Percentiles rank a stretch among this genome's conserved stretches.
Conservation (phyloP, 2,797 vertebrate species). For the Manis crassicaudata region DNA sequence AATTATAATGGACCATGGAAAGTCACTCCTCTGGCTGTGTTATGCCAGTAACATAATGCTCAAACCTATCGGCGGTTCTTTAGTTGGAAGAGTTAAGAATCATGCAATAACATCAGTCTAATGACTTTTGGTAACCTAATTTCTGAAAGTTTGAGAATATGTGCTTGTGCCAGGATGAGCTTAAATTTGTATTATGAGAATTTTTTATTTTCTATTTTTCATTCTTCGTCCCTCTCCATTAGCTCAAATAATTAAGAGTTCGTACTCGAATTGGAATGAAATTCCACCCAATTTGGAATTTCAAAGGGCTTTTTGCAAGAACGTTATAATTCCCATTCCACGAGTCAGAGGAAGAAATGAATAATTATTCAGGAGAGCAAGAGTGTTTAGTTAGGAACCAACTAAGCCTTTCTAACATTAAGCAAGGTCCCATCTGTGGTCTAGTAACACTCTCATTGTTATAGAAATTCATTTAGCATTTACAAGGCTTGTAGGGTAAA, state of each 20-base stretch:
- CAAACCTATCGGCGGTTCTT: not conserved
- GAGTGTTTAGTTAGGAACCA: not conserved
- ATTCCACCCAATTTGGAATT: constrained; percentile 57
- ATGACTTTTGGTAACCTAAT: constrained; percentile 42
- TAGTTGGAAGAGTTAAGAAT: constrained; percentile 21
- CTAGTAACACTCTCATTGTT: not conserved
- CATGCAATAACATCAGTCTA: not conserved
- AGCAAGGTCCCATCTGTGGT: not conserved
- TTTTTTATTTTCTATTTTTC: constrained; percentile 65
- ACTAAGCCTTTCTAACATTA: constrained; percentile 7
- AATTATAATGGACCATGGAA: not conserved
- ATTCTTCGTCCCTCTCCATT: constrained; percentile 50
- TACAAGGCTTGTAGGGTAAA: not conserved
- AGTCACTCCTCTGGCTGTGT: not conserved
- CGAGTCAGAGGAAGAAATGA: constrained; percentile 20
- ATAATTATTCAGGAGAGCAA: not conserved
- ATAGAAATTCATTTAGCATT: constrained; percentile 24
- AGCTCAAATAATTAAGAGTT: constrained; percentile 69
- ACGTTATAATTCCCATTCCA: constrained; percentile 15
- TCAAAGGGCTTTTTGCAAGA: constrained; percentile 54
- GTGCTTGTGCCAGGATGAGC: constrained; percentile 20
- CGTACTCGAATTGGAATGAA: constrained; percentile 62
- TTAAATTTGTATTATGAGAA: constrained; percentile 39
- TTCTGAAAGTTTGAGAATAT: constrained; percentile 55
- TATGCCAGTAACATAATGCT: not conserved